Percentiles rank a stretch among this genome's conserved stretches.
These are phyloP conservation scores for Dinocampus coccinellae DNA, from an alignment of 2,888 invertebrate species.

Conservation along the genomic window DNA sequence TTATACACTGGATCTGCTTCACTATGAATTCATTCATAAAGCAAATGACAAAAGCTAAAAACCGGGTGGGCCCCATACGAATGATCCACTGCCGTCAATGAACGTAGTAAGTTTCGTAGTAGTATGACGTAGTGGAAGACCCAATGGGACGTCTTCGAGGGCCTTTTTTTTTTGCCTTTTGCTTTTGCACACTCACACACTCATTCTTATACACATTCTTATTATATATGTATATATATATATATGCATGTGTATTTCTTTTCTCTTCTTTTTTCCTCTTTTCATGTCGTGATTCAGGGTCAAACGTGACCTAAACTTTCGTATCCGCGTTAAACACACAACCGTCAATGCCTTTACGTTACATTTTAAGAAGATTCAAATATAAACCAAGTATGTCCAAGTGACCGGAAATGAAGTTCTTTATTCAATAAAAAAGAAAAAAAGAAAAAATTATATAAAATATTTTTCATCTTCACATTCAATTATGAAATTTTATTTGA, in stretches of 20 bases:
- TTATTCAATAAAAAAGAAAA: neutral
- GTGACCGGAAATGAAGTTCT: constrained; percentile 16
- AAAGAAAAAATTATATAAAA: neutral
- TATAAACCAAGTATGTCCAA: constrained; percentile 7
- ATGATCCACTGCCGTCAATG: constrained; percentile 59
- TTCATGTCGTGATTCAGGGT: constrained; percentile 4
- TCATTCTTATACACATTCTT: constrained; percentile 3
- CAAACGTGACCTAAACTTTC: constrained; percentile 55
- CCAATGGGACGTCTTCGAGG: constrained; percentile 41
- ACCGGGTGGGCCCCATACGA: constrained; percentile 52
- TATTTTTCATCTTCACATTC: neutral
- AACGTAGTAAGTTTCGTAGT: constrained; percentile 59
- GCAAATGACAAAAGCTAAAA: constrained; percentile 49
- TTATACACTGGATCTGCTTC: constrained; percentile 27
- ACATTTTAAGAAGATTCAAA: constrained; percentile 60
- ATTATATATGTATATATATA: neutral
- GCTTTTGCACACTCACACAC: constrained; percentile 15
- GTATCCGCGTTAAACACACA: constrained; percentile 52
- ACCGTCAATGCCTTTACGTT: constrained; percentile 54
- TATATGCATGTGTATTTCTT: neutral
- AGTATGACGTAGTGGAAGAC: constrained; percentile 28
- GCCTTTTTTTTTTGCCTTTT: constrained; percentile 42
- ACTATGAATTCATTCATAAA: constrained; percentile 60
- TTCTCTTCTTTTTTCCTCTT: neutral
- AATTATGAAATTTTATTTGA: neutral